These are phyloP conservation scores for Petromus typicus DNA, from an alignment of 2,113 vertebrate species.

Conservation along the genomic window DNA sequence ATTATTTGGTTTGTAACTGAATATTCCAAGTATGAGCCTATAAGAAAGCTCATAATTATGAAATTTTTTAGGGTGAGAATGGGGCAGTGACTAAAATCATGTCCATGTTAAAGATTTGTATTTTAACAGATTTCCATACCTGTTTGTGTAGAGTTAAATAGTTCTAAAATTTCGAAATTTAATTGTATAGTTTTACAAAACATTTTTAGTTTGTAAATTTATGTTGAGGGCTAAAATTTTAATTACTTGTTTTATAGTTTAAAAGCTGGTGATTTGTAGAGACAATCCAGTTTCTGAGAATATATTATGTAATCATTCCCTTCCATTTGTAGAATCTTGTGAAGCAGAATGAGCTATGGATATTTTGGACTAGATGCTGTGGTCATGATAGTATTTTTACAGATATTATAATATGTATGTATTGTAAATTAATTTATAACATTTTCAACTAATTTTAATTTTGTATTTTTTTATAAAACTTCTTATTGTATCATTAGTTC, in stretches of 20 bases:
- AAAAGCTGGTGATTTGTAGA: neutral
- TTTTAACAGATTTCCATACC: neutral
- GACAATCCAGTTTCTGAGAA: neutral
- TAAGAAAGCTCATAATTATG: neutral
- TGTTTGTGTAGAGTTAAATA: neutral
- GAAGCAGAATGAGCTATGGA: neutral
- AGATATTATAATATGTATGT: too few species aligned
- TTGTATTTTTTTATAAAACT: neutral
- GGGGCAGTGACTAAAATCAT: neutral
- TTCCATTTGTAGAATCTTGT: slow-evolving; percentile 27
- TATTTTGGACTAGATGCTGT: neutral
- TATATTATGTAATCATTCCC: neutral
- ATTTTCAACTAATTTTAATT: neutral
- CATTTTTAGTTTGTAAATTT: slow-evolving; percentile 47
- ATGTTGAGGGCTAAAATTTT: slow-evolving; percentile 7
- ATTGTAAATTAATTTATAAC: neutral
- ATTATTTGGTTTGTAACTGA: neutral
- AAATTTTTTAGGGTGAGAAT: neutral
- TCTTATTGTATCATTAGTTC: neutral
- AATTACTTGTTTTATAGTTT: neutral
- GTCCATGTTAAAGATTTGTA: neutral
- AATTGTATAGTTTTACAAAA: slow-evolving; percentile 22
- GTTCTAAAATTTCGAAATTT: slow-evolving; percentile 37
- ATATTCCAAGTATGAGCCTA: neutral
- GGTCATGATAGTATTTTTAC: neutral